These are phyloP conservation scores for Bettongia penicillata DNA, from an alignment of 2,113 vertebrate species.

Conservation along the genomic window DNA sequence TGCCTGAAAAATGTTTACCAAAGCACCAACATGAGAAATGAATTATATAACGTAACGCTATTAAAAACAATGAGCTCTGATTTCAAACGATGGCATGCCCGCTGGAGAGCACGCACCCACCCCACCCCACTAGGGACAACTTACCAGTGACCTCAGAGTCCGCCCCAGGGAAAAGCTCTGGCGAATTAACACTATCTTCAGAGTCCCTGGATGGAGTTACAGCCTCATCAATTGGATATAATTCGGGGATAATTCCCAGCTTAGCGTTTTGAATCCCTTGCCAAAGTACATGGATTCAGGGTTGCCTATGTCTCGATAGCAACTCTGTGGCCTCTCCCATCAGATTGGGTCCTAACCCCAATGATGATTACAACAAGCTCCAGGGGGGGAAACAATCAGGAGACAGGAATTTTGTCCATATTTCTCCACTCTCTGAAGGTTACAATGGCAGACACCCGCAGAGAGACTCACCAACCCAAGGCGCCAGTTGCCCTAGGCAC, in stretches of 20 bases:
- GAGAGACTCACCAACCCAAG: neutral
- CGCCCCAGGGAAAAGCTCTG: slow-evolving; percentile 64
- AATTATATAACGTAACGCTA: slow-evolving; percentile 82
- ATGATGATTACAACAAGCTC: neutral
- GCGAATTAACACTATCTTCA: slow-evolving; percentile 66
- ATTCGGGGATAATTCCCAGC: slow-evolving; percentile 25
- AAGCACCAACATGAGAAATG: slow-evolving; percentile 80
- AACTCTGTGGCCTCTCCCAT: neutral
- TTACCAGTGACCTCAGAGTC: slow-evolving; percentile 78
- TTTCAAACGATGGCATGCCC: slow-evolving; percentile 82
- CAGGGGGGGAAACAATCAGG: neutral
- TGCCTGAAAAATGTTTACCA: slow-evolving; percentile 77
- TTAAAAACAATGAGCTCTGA: slow-evolving; percentile 83
- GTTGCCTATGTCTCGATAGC: neutral
- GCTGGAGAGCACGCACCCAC: slow-evolving; percentile 16
- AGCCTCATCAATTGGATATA: slow-evolving; percentile 18
- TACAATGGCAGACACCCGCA: neutral
- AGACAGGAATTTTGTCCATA: neutral
- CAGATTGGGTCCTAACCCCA: neutral
- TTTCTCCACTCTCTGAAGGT: neutral
- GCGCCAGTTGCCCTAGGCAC: neutral
- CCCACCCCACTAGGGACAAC: slow-evolving; percentile 18
- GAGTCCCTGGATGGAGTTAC: slow-evolving; percentile 63
- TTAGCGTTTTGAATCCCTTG: neutral
- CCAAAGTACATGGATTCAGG: neutral